phyloP scores from a whole-genome alignment of 1,140 invertebrate species.

The Nylanderia fulva region DNA sequence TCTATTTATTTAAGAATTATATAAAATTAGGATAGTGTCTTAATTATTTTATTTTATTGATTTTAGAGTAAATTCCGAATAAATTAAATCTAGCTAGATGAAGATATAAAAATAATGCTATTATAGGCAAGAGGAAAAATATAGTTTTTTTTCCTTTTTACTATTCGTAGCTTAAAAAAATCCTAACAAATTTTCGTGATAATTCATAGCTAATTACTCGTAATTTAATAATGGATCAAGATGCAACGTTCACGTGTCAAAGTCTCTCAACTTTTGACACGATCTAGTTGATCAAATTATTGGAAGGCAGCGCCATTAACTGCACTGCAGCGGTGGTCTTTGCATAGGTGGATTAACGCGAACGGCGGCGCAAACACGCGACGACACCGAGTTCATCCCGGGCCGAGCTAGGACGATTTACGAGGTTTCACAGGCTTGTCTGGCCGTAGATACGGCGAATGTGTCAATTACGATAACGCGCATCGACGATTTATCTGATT shows the following conservation, averaged over 20 bases:
- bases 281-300: slow-evolving; percentile 51
- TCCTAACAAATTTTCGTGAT: not conserved
- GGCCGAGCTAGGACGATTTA: slow-evolving; percentile 73
- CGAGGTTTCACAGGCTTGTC: slow-evolving; percentile 71
- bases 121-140: not conserved
- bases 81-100: not conserved
- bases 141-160: not conserved
- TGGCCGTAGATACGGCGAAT: slow-evolving; percentile 70
- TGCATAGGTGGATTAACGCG: slow-evolving; percentile 65
- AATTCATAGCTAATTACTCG: not conserved
- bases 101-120: not conserved
- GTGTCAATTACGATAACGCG: slow-evolving; percentile 76
- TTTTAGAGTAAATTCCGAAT: not conserved
- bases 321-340: slow-evolving; percentile 58
- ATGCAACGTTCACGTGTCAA: not conserved
- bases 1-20: not conserved
- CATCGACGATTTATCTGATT: slow-evolving; percentile 74
- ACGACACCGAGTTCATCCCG: slow-evolving; percentile 67
- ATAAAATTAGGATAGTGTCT: not conserved
- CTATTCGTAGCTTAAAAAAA: not conserved
- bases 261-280: slow-evolving; percentile 34
- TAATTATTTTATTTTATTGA: not conserved
- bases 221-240: slow-evolving; percentile 9
- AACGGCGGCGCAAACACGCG: slow-evolving; percentile 62
- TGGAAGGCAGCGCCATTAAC: slow-evolving; percentile 59